phyloP scores from a whole-genome alignment of 1,140 invertebrate genomes.

The Cotesia glomerata region DNA sequence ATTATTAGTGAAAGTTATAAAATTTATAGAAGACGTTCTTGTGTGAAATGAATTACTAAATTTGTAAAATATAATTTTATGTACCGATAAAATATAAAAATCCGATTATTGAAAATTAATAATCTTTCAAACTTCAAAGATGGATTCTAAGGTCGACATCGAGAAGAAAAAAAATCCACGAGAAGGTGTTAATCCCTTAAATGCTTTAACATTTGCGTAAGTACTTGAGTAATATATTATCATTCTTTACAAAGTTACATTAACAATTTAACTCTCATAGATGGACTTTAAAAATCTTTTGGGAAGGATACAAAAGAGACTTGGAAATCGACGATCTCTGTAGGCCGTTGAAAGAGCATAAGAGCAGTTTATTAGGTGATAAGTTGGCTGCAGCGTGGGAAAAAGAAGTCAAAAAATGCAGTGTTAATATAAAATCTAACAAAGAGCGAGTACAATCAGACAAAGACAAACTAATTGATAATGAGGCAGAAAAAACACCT shows the following conservation, averaged over 20 bases:
- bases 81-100: too few relatives aligned
- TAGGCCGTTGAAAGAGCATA: constrained; percentile 68
- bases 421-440: background rate
- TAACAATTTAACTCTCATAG: constrained; percentile 40
- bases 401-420: constrained; percentile 39
- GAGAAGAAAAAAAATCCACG: constrained; percentile 64
- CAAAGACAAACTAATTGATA: constrained; percentile 22
- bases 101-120: too few relatives aligned
- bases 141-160: constrained; percentile 60
- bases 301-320: constrained; percentile 70
- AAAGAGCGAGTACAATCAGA: background rate
- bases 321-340: constrained; percentile 73
- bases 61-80: too few relatives aligned
- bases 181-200: constrained; percentile 64
- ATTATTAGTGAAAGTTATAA: too few relatives aligned
- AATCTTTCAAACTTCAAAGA: constrained; percentile 31
- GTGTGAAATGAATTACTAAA: constrained; percentile 47
- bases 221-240: constrained; percentile 31
- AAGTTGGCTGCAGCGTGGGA: constrained; percentile 54
- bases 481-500: constrained; percentile 52
- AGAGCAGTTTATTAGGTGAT: constrained; percentile 60
- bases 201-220: constrained; percentile 66
- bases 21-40: too few relatives aligned
- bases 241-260: background rate
- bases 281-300: constrained; percentile 72